Evolutionary conservation across 2,113 vertebrate genomes (phyloP).

Genomic region (Rhinolophus sinicus): DNA sequence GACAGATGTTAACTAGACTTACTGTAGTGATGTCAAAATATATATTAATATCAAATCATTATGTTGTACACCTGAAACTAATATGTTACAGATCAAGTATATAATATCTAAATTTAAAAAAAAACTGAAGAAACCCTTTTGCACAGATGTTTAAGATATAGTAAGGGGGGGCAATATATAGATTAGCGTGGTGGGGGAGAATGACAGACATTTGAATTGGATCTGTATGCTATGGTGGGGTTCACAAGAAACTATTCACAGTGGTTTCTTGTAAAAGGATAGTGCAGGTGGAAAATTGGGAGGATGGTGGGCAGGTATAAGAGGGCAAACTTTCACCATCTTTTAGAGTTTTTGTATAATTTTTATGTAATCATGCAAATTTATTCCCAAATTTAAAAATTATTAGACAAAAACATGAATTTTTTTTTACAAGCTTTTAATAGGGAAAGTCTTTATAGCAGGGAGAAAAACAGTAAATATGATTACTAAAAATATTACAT

Average conservation of each 20-base stretch:
- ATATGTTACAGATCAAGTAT: background rate
- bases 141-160: background rate
- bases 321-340: background rate
- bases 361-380: background rate
- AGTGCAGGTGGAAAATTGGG: background rate
- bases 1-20: background rate
- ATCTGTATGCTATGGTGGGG: background rate
- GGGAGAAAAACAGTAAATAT: background rate
- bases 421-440: background rate
- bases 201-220: background rate
- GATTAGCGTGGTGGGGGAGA: background rate
- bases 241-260: background rate
- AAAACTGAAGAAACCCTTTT: background rate
- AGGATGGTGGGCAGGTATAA: background rate
- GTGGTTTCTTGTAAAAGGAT: background rate
- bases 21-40: background rate
- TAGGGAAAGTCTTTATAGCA: background rate
- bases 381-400: slow-evolving; percentile 9
- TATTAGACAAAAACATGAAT: background rate
- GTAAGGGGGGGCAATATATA: background rate
- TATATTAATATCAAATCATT: background rate
- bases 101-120: background rate
- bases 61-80: background rate
- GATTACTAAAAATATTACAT: background rate
- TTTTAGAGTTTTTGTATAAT: background rate